Evolutionary conservation across 2,888 invertebrate genomes (phyloP), one percentile per base, ranked within the genome.

Genomic region (Campoplex capitator): DNA sequence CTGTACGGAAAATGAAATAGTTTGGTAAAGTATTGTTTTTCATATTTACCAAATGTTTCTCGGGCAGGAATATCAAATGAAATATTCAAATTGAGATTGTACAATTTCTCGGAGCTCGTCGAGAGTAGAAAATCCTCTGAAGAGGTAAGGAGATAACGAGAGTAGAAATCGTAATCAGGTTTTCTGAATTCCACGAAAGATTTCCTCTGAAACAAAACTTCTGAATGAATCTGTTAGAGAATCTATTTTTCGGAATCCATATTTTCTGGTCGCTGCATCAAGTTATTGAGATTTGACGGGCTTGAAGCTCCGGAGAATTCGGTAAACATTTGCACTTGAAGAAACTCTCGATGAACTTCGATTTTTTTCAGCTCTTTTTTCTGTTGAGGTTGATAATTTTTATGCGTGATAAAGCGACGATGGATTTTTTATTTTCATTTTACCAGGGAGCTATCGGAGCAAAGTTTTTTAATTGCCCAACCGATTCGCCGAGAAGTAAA

Each of bases 41-140:
- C 35, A 58, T 68, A 68, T 73, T 67, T 70, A 16, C 67, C 32
- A 9, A 58, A n/a, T 23, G 28, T 28, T 77, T 58, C 38, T 65
- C 38, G 28, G 7, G 18, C 67, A 77, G 62, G 82, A 74, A 78
- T 82, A 74, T 78, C 77, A 67, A 78, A 82, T 85, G 58, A 78
- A 82, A 85, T 85, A 82, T 85, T 85, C 82, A 74, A 58, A 85
- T 85, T 82, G 77, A 67, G 82, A 85, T 85, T 77, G 74, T 54
- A 78, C 78, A 13, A 51, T 48, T 78, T 42, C 68, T 28, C 23
- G 68, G 0, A 32, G 51, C 42, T 62, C 32, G 18, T 48, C 35
- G 70, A 35, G 67, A 79, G 74, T 13, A 18, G 45, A 16, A 56
- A 45, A 23, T 32, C 13, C 28, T 32, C 32, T 62, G 13, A 62